Evolutionary conservation across 2,113 vertebrate genomes (phyloP).

Genomic region (Ceyx cyanopectus): DNA sequence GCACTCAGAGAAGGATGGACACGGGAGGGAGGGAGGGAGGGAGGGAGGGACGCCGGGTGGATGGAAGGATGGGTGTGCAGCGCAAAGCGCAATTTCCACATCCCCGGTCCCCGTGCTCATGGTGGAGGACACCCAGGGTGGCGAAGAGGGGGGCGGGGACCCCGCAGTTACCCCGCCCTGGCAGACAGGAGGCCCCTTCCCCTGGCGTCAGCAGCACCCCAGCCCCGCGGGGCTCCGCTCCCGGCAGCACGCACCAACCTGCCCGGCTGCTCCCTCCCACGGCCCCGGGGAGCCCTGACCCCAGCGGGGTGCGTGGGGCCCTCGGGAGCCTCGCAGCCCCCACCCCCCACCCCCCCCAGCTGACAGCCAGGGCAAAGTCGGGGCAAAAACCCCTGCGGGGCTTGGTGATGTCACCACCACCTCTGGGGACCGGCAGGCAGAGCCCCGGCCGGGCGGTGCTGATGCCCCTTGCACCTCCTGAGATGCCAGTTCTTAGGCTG

Average conservation of each 20-base stretch:
- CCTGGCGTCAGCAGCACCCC: neutral
- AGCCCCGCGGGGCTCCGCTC: neutral
- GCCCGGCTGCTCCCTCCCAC: neutral
- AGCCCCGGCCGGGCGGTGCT: fast-evolving
- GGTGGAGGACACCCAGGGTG: neutral
- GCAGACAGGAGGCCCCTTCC: neutral
- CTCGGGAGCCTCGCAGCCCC: neutral
- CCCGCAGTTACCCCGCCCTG: neutral
- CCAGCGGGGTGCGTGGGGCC: neutral
- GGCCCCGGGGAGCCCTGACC: neutral
- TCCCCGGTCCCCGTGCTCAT: fast-evolving
- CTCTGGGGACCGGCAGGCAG: neutral
- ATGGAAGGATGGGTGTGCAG: fast-evolving
- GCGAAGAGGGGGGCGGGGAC: neutral
- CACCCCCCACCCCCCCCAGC: neutral
- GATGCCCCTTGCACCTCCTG: neutral
- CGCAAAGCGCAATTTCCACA: fast-evolving
- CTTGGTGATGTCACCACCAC: fast-evolving
- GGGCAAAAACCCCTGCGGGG: neutral
- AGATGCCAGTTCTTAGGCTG: neutral
- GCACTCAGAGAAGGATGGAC: neutral
- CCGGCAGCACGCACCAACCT: neutral
- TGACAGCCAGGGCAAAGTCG: neutral
- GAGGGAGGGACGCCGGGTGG: fast-evolving
- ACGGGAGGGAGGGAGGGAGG: neutral